phyloP scores from a whole-genome alignment of 2,888 invertebrate species.

The Dione juno region DNA sequence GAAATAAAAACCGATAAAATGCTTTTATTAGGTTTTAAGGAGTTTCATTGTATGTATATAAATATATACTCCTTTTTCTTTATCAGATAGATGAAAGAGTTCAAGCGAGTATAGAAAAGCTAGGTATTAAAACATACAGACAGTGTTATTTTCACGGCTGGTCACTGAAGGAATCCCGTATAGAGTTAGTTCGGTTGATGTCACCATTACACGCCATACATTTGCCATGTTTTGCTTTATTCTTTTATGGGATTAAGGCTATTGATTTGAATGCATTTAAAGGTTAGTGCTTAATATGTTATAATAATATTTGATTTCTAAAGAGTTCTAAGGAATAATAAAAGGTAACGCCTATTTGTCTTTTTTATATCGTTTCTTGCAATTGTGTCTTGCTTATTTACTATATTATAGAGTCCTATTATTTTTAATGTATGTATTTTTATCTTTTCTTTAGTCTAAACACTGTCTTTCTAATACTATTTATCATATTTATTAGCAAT shows the following conservation, averaged over 20 bases:
- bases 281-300: slow-evolving; percentile 58
- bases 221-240: slow-evolving; percentile 82
- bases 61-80: neutral
- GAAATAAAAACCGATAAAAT: too few relatives aligned
- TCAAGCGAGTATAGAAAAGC: slow-evolving; percentile 62
- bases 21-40: too few relatives aligned
- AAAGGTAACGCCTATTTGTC: too few relatives aligned
- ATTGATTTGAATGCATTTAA: slow-evolving; percentile 78
- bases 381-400: too few relatives aligned
- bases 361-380: too few relatives aligned
- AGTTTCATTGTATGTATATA: neutral
- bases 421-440: too few relatives aligned
- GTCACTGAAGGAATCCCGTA: slow-evolving; percentile 59
- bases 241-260: slow-evolving; percentile 83
- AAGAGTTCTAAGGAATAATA: too few relatives aligned
- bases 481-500: slow-evolving; percentile 70
- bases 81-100: slow-evolving; percentile 80
- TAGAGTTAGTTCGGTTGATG: slow-evolving; percentile 74
- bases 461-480: neutral
- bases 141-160: slow-evolving; percentile 81
- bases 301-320: neutral
- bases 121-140: slow-evolving; percentile 74
- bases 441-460: too few relatives aligned
- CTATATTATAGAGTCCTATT: too few relatives aligned
- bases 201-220: slow-evolving; percentile 69